phyloP scores from a whole-genome alignment of 1,140 invertebrate genomes.

The Ostrea denselamellosa region DNA sequence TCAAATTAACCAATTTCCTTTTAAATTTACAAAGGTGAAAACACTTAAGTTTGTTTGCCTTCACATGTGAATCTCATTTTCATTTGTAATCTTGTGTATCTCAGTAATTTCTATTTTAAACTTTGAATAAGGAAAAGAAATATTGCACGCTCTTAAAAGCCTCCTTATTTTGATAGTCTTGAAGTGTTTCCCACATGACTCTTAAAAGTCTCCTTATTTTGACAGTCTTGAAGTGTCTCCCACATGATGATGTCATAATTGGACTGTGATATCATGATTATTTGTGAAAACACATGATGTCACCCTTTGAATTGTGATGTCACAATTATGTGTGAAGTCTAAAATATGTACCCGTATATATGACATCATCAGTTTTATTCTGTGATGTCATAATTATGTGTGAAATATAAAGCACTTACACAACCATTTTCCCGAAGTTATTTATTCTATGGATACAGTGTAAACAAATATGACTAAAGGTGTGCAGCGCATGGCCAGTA shows the following conservation, averaged over 20 bases:
- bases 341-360: not conserved
- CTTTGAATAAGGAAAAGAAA: too few species aligned
- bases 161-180: not conserved
- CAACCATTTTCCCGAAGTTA: not conserved
- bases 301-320: not conserved
- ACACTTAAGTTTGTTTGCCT: too few species aligned
- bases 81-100: too few species aligned
- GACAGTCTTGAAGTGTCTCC: not conserved
- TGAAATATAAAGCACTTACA: not conserved
- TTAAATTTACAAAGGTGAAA: too few species aligned
- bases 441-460: slow-evolving; percentile 16
- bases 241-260: not conserved
- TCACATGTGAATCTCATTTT: too few species aligned
- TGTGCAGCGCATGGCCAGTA: not conserved
- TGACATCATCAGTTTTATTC: not conserved
- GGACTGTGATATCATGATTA: not conserved
- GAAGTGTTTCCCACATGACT: not conserved
- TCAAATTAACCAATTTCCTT: too few species aligned
- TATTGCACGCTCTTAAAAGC: not conserved
- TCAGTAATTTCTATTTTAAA: too few species aligned
- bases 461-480: not conserved
- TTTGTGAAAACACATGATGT: not conserved
- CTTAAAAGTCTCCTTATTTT: not conserved
- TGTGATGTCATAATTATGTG: not conserved
- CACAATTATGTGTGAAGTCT: not conserved